phyloP scores from a whole-genome alignment of 2,888 invertebrate genomes.

The Imbricaverruca yamaguchii region DNA sequence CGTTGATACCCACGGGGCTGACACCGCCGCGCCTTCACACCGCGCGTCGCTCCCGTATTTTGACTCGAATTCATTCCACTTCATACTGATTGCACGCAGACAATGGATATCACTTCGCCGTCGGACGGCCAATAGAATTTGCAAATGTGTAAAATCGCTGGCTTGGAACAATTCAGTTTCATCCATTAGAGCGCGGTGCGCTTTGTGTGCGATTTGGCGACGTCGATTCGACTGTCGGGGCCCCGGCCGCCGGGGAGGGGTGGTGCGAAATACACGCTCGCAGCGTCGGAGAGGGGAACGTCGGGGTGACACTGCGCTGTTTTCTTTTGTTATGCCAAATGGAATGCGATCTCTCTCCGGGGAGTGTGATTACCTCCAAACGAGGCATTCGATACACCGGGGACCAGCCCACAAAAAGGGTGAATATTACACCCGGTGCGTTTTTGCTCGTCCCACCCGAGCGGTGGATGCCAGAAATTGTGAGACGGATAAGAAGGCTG shows the following conservation, averaged over 20 bases:
- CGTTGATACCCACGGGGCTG: no score
- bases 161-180: constrained; percentile 15
- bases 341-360: constrained; percentile 20
- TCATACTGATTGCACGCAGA: constrained; percentile 1
- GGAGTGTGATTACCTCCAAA: constrained; percentile 15
- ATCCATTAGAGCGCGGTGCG: not conserved
- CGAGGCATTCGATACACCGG: constrained; percentile 8
- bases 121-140: not conserved
- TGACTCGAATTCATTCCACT: constrained; percentile 14
- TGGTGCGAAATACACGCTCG: not conserved
- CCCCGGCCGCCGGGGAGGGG: not conserved
- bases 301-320: not conserved
- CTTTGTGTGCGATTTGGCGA: constrained; percentile 4
- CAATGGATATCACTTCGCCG: not conserved
- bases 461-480: not conserved
- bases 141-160: constrained; percentile 20
- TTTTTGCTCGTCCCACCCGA: not conserved
- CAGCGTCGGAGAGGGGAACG: not conserved
- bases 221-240: not conserved
- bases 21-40: no score
- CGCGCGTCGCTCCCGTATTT: not conserved
- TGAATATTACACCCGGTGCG: not conserved
- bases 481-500: constrained; percentile 16
- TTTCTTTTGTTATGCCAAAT: constrained; percentile 23
- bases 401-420: constrained; percentile 3